phyloP scores from a whole-genome alignment of 2,797 vertebrate genomes.

The Loriculus beryllinus region DNA sequence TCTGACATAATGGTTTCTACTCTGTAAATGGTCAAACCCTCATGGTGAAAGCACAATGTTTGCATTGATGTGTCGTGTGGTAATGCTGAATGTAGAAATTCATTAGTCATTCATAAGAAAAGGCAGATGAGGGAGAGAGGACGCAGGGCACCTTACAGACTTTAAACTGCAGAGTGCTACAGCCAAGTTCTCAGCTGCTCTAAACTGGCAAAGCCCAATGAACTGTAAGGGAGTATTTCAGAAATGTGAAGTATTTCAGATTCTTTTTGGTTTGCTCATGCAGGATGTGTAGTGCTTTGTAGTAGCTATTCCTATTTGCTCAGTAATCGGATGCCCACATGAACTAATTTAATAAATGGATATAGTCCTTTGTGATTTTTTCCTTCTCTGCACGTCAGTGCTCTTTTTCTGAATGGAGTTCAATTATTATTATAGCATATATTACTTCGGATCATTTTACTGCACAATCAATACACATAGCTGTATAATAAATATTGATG shows the following conservation, averaged over 20 bases:
- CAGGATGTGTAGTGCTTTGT: background rate
- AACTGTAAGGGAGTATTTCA: background rate
- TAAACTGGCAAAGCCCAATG: background rate
- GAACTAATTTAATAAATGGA: constrained; percentile 50
- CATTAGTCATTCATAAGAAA: background rate
- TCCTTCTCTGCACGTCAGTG: background rate
- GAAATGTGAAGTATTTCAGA: background rate
- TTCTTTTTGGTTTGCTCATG: background rate
- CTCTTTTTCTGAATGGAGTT: constrained; percentile 61
- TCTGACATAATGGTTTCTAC: background rate
- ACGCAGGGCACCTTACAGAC: background rate
- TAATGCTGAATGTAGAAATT: background rate
- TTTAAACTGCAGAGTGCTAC: background rate
- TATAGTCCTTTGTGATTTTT: constrained; percentile 4
- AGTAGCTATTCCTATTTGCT: constrained; percentile 3
- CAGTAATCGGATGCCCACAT: background rate
- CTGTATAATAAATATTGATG: constrained; percentile 72
- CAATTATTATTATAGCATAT: constrained; percentile 66
- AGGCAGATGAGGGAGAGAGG: background rate
- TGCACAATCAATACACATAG: constrained; percentile 63
- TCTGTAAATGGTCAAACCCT: background rate
- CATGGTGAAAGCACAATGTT: background rate
- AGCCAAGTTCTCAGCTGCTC: background rate
- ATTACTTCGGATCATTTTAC: constrained; percentile 67
- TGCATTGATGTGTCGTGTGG: background rate